Evolutionary conservation across 2,113 vertebrate species (phyloP).

Genomic region (Scatophagus argus): DNA sequence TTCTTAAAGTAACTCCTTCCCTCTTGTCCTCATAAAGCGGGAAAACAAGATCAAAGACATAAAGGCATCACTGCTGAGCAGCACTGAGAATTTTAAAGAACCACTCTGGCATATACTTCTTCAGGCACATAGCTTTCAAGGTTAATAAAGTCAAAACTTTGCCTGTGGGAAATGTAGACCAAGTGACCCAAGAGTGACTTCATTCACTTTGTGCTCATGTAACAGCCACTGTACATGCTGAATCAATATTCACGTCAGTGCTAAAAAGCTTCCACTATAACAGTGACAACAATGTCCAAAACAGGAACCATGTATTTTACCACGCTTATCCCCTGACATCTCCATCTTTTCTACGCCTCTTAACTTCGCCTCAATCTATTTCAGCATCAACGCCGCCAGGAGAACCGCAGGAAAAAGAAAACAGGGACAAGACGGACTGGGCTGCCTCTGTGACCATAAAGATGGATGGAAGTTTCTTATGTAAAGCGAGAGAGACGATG

Average conservation of each 20-base stretch:
- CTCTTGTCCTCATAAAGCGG: background rate
- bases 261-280: conserved; percentile 46
- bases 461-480: conserved; percentile 45
- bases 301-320: conserved; percentile 19
- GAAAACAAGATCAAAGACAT: background rate
- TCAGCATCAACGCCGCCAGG: background rate
- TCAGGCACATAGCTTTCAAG: conserved; percentile 36
- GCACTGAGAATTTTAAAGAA: background rate
- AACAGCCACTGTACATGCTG: background rate
- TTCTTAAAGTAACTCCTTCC: background rate
- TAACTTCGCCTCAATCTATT: conserved; percentile 23
- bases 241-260: conserved; percentile 56
- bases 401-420: conserved; percentile 21
- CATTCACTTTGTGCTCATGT: conserved; percentile 39
- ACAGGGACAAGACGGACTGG: conserved; percentile 5
- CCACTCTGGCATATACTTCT: background rate
- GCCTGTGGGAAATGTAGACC: conserved; percentile 2
- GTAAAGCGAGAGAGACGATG: conserved; percentile 58
- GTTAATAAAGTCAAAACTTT: conserved; percentile 29
- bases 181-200: conserved; percentile 45
- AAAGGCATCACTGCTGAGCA: background rate
- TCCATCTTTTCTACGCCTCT: background rate
- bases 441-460: conserved; percentile 9
- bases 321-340: conserved; percentile 6
- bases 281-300: conserved; percentile 15